Conservation (phyloP, 2,113 vertebrate genomes). For the Perca schrenkii region DNA sequence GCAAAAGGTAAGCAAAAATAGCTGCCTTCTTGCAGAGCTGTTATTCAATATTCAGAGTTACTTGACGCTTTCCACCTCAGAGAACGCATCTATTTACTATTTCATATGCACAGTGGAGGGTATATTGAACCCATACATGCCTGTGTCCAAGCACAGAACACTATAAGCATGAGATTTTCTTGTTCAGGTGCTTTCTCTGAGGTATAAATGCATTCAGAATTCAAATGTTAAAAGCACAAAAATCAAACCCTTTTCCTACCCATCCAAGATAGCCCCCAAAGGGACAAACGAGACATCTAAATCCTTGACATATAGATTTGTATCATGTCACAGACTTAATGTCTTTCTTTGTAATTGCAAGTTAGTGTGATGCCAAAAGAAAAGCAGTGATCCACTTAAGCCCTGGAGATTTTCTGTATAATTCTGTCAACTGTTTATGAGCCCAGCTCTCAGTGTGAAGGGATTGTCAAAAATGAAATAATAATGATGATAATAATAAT, state of each 20-base stretch:
- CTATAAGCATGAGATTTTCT: constrained; percentile 3
- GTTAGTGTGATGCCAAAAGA: constrained; percentile 3
- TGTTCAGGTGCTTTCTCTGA: constrained; percentile 30
- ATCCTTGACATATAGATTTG: constrained; percentile 28
- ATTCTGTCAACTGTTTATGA: constrained; percentile 40
- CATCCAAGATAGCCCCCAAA: not conserved
- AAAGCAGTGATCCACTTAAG: constrained; percentile 43
- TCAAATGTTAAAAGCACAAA: not conserved
- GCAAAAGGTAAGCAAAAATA: constrained; percentile 48
- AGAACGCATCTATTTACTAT: constrained; percentile 65
- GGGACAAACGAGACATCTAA: constrained; percentile 15
- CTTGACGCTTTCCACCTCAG: constrained; percentile 64
- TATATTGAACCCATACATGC: constrained; percentile 38
- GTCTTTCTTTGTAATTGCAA: constrained; percentile 35
- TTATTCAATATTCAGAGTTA: constrained; percentile 69
- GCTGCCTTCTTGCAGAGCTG: constrained; percentile 4
- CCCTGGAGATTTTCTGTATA: constrained; percentile 33
- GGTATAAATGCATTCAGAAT: not conserved
- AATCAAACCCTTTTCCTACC: not conserved
- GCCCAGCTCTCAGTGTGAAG: constrained; percentile 20
- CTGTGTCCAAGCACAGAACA: constrained; percentile 22
- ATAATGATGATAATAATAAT: constrained; percentile 11
- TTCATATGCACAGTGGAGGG: constrained; percentile 49
- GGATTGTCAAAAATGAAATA: constrained; percentile 30
- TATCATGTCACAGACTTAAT: constrained; percentile 19